These are phyloP conservation scores for Yasuhikotakia modesta DNA, from an alignment of 2,797 vertebrate species.

Conservation along the genomic window DNA sequence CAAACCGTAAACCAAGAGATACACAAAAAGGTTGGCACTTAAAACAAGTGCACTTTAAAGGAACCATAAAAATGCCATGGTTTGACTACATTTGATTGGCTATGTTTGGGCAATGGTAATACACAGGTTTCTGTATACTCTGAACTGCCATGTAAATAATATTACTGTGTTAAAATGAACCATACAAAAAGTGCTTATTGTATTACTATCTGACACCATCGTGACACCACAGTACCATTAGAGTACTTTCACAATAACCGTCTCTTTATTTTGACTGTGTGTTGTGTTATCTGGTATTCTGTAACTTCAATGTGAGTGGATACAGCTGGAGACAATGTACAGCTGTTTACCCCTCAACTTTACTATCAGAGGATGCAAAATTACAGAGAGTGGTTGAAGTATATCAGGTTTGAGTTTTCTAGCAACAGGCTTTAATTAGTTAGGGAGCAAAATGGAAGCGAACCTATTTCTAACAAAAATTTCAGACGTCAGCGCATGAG, in stretches of 20 bases:
- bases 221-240: no score
- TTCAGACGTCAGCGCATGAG: constrained; percentile 35
- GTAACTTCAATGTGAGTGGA: not conserved
- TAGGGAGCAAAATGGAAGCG: constrained; percentile 35
- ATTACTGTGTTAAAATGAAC: no score
- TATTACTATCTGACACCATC: no score
- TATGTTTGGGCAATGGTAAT: no score
- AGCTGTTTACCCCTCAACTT: not conserved
- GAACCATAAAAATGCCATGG: not conserved
- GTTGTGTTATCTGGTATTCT: no score
- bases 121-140: not conserved
- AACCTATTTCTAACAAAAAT: constrained; percentile 35
- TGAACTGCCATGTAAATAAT: no score
- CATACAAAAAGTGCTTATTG: not conserved
- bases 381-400: not conserved
- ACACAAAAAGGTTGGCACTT: not conserved
- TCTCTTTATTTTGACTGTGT: no score
- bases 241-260: no score
- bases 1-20: constrained; percentile 8
- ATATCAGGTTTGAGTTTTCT: not conserved
- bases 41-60: not conserved
- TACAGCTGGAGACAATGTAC: not conserved
- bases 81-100: no score
- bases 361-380: not conserved
- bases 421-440: constrained; percentile 39